Evolutionary conservation across 2,113 vertebrate genomes (phyloP).

Genomic region (Gymnorhina tibicen): DNA sequence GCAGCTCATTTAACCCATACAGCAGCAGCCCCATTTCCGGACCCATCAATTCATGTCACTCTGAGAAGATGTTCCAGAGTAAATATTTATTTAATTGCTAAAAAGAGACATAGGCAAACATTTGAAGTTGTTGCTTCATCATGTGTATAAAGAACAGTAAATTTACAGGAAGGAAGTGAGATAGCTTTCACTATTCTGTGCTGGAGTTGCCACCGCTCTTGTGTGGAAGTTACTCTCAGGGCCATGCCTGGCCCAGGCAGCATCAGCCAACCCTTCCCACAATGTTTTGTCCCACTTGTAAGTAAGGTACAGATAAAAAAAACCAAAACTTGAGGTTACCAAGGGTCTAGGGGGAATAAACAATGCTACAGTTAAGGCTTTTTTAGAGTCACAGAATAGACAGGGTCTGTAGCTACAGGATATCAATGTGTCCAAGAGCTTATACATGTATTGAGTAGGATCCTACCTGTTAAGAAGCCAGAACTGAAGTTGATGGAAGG

Average conservation of each 20-base stretch:
- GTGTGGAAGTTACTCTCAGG: neutral
- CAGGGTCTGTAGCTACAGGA: neutral
- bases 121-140: neutral
- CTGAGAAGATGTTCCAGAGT: neutral
- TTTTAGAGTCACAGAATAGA: neutral
- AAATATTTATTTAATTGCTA: slow-evolving; percentile 9
- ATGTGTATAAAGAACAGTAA: neutral
- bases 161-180: neutral
- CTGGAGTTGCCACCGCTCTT: neutral
- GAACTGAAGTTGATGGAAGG: neutral
- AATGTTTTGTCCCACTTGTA: neutral
- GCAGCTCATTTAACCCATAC: neutral
- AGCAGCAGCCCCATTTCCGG: neutral
- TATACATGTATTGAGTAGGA: accelerated
- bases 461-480: neutral
- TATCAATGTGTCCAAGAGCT: neutral
- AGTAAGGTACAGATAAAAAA: neutral
- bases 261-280: neutral
- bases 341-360: neutral
- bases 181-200: neutral
- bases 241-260: neutral
- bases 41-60: neutral
- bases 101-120: neutral
- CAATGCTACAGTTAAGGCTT: neutral
- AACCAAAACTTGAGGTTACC: neutral